A percentile compares a stretch with the other conserved stretches of the same genome.
These are phyloP conservation scores for Tenthredo distinguenda DNA, from an alignment of 2,888 invertebrate species.

Conservation along the genomic window DNA sequence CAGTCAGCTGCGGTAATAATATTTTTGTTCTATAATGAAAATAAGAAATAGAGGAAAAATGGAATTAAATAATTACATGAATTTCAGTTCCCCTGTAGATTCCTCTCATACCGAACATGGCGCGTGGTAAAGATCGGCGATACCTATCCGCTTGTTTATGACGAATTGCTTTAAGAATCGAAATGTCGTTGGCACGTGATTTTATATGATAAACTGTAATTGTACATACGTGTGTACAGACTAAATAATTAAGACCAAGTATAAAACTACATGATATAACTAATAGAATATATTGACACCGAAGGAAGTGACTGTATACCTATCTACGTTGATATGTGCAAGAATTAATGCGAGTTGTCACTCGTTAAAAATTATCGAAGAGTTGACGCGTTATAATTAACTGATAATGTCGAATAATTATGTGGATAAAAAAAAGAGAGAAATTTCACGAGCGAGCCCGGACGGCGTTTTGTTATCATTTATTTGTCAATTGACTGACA, in stretches of 20 bases:
- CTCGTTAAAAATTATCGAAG: not conserved
- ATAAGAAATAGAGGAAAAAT: not conserved
- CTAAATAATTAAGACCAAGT: not conserved
- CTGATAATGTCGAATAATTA: not conserved
- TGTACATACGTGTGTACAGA: constrained; percentile 31
- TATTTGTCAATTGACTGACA: not conserved
- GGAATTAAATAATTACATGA: not conserved
- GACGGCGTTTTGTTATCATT: not conserved
- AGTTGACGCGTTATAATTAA: not conserved
- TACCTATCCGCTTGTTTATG: not conserved
- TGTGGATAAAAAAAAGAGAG: not conserved
- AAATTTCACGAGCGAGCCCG: not conserved
- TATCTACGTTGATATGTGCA: not conserved
- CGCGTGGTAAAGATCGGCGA: not conserved
- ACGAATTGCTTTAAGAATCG: not conserved
- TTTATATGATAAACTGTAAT: not conserved
- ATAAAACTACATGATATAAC: not conserved
- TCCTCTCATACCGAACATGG: not conserved
- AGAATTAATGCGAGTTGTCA: not conserved
- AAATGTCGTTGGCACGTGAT: constrained; percentile 18
- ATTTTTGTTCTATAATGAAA: not conserved
- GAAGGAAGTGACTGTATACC: not conserved
- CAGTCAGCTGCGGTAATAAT: not conserved
- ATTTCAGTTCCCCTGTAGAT: not conserved
- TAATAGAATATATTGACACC: not conserved